Base-by-base conservation (phyloP, 2,888 invertebrate species). In the Cylloceria caligata region DNA sequence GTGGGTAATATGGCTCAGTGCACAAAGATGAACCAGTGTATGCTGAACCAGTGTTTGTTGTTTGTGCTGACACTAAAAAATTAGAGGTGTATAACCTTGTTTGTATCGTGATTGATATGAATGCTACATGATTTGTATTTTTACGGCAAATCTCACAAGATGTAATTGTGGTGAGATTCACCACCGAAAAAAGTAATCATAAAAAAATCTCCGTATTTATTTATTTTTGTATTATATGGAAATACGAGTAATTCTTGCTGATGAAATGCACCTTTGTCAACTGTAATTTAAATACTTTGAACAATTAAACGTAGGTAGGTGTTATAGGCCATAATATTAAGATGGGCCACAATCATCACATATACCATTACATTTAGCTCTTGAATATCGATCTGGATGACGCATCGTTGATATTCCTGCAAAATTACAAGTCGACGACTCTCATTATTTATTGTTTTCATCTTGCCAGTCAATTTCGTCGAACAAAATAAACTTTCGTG, bases 401-500 rank as follows among this genome's bases (percentile, higher is more conserved):
- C 30, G 30, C 30, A 62, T 39, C 71, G 16, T 27, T 30, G 39
- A 39, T 39, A 16, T 27, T 36, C 27, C 27, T 30, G 39, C 27
- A 34, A 9, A 42, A 24, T 71, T 65, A 80, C 75, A 67, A 69
- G 62, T 68, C 30, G 36, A 30, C 34, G 21, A 67, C 34, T 55
- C n/a, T 57, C 55, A 34, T 73, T 52, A 16, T 68, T 49, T 36
- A 52, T 24, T 42, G 34, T 34, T 24, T 16, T 39, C 9, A 11
- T 19, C 42, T 16, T 16, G 30, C 55, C 45, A n/a, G 16, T 7
- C 3, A 42, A 9, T 47, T 42, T 47, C 13, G 6, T 21, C 42
- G 39, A 42, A 36, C 34, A 42, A 65, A 68, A 73, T 39, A 47
- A 81, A 74, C 27, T 72, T 68, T 57, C n/a, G 42, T 47, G 34